phyloP scores from a whole-genome alignment of 2,797 vertebrate genomes.

The Prionace glauca region DNA sequence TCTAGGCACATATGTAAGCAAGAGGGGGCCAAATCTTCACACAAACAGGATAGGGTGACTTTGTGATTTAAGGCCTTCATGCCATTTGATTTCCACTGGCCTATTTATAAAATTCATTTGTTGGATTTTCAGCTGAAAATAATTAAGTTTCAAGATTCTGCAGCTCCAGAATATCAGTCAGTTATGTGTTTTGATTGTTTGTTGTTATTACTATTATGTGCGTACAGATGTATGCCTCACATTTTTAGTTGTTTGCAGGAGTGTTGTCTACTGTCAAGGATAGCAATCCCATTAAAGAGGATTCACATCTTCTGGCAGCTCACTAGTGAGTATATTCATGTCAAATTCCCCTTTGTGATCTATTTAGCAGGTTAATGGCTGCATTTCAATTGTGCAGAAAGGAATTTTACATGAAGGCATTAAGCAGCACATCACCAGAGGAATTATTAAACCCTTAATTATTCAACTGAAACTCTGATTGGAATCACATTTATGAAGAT shows the following conservation, averaged over 20 bases:
- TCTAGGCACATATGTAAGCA: not conserved
- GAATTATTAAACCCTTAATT: not conserved
- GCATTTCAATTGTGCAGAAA: not conserved
- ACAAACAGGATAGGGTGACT: not conserved
- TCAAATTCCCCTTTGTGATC: slow-evolving; percentile 8
- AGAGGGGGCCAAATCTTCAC: not conserved
- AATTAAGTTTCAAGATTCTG: not conserved
- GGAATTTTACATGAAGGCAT: not conserved
- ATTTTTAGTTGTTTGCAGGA: not conserved
- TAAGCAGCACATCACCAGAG: not conserved
- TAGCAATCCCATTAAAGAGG: not conserved
- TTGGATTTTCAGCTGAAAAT: not conserved
- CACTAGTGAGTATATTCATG: not conserved
- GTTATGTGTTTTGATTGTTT: not conserved
- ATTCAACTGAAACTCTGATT: not conserved
- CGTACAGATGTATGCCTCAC: not conserved
- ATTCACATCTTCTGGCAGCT: not conserved
- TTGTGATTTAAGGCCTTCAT: not conserved
- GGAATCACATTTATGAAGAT: not conserved
- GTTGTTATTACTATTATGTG: not conserved
- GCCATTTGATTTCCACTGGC: not conserved
- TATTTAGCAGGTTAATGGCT: not conserved
- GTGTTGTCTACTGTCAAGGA: not conserved
- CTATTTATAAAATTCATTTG: not conserved
- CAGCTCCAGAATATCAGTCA: not conserved